Base-by-base conservation (phyloP, 1,140 invertebrate genomes). In the Rhyzopertha dominica region DNA sequence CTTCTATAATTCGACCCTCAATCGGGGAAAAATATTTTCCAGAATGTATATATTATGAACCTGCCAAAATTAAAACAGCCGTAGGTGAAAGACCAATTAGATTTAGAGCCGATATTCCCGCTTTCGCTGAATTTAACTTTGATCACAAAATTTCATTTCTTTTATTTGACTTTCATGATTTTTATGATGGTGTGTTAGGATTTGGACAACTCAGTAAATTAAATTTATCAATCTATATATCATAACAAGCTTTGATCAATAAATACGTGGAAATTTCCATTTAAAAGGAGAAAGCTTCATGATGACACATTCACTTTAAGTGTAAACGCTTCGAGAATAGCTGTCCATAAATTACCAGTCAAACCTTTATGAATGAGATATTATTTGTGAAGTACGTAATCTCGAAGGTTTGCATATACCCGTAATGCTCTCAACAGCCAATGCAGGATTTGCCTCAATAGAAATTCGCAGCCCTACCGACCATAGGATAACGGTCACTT, bases 91-190 rank as follows among this genome's bases (percentile, higher is more conserved):
- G 31, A 42, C 8, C 37, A 30, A 22, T 43, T 20, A 19, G 35
- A 19, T 49, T 19, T 35, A 47, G 55, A 46, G 55, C 50, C 2
- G 43, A 47, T 8, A 49, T 53, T 13, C 37, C 39, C 3, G 16
- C 26, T 12, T 49, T 57, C 32, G 5, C 4, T 12, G 53, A 58
- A 50, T 49, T 47, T 12, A 19, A 37, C 25, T 36, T 30, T 10
- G 16, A 44, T 16, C 12, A 42, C 12, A 24, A 9, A 7, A 16
- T 53, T 4, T 18, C 40, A 37, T 50, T 50, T 30, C 25, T 48
- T 8, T 16, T 53, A 31, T 56, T 36, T 28, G 29, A 43, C 19
- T 58, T 56, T 30, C 56, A 58, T 20, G 47, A 53, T 13, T 58
- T 46, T 14, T 55, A 50, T 36, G 56, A 56, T 20, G 50, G 49